Base-by-base conservation (phyloP, 2,797 vertebrate genomes). In the Clarias laeviceps region DNA sequence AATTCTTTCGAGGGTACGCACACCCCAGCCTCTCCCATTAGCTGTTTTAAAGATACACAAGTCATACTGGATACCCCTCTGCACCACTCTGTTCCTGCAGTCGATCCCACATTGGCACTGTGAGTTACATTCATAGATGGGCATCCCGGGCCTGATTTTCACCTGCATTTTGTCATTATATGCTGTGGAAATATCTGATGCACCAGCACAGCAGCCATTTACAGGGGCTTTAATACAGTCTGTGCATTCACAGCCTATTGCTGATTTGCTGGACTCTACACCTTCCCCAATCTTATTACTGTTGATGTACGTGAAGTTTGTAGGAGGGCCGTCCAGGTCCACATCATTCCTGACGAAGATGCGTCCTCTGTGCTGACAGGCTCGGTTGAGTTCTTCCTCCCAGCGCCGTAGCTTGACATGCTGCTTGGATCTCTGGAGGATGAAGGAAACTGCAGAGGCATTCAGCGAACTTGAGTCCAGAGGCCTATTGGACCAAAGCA, bases 121-220 rank as follows among this genome's bases (percentile, higher is more conserved):
- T 0, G 96, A 93, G 92, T 98, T 98, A 85, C 97, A 98, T 90
- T 99, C 97, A 0, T 97, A 98, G 85, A 99, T 97, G 77, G 97
- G 97, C 87, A 96, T 45, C 34, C 97, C 97, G 0, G 97, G 93
- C 64, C 93, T 91, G 79, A 99, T 90, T 3, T 94, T 92, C 61
- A 98, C 96, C 88, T 96, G 96, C 4, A 96, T 96, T 37, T 88
- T 91, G 62, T 96, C 92, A 1, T 95, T 98, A 92, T 98, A 98
- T 66, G 97, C 97, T 84, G 96, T 95, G 45, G 95, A 95, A 87
- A 97, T 95, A 84, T 91, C 89, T 0, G 97, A 96, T 0, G 95
- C 96, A 0, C 97, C 97, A 0, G 97, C 96, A 77, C 97, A 98
- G 90, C 97, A 98, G 77, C 97, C 96, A 0, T 92, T 93, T 0